phyloP scores from a whole-genome alignment of 2,113 vertebrate species.

The Protobothrops flavoviridis region DNA sequence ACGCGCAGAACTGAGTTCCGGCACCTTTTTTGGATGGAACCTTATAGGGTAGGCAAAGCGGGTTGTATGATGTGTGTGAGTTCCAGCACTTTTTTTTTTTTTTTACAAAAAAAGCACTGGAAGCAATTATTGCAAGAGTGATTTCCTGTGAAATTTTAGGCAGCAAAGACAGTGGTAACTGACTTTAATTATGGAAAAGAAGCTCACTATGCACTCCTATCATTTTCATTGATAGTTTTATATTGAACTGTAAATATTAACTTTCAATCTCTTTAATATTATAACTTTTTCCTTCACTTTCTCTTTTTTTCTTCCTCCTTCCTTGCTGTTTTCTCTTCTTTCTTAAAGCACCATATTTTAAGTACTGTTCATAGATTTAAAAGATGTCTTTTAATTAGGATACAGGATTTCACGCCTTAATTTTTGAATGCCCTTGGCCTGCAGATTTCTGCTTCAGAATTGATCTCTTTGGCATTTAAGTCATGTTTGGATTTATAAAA shows the following conservation, averaged over 20 bases:
- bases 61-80: too few relatives aligned
- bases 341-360: neutral
- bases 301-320: neutral
- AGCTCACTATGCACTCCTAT: too few relatives aligned
- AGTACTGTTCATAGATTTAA: neutral
- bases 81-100: too few relatives aligned
- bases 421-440: neutral
- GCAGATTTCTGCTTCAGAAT: neutral
- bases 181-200: too few relatives aligned
- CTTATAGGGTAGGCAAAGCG: too few relatives aligned
- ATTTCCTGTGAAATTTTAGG: neutral
- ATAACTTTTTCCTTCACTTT: neutral
- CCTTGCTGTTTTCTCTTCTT: neutral
- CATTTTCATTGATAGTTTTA: neutral
- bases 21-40: too few relatives aligned
- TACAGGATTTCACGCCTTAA: neutral
- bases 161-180: neutral
- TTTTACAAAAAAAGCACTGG: too few relatives aligned
- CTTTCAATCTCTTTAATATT: neutral
- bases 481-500: neutral
- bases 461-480: slow-evolving; percentile 15
- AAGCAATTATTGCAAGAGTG: neutral
- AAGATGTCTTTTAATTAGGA: neutral
- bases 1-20: too few relatives aligned
- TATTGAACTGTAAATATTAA: neutral